Evolutionary conservation across 2,797 vertebrate genomes (phyloP), one percentile per base, ranked within the genome.

Genomic region (Microctenopoma lineatum): DNA sequence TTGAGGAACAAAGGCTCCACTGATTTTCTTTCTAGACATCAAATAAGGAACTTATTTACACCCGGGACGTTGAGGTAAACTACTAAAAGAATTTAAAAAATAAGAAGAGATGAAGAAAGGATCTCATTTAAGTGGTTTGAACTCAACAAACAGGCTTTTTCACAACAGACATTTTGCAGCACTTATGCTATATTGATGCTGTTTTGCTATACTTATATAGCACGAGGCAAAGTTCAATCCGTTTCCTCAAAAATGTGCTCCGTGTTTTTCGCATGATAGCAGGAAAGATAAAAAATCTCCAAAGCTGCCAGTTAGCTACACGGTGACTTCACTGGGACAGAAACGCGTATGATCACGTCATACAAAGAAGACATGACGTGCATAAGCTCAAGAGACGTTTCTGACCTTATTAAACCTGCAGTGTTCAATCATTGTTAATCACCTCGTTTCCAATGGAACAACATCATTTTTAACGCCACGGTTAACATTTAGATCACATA

Each of bases 1-100:
- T 32, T 0, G 4, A 64, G 25, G 14, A 63, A 50, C 41, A 69
- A 41, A 53, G 13, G 16, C 54, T 14, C 18, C 34, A 51, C 63
- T 60, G 66, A 38, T 75, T 51, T 73, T 36, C 11, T 59, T 39
- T 62, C 38, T 27, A 5, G 25, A 7, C 2, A 2, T 59, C 62
- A 71, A 68, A 73, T 77, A 57, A 47, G 36, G 18, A 41, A 67
- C 44, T 70, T 27, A 63, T 68, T 62, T 61, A 29, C 47, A 66
- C 48, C 38, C 16, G 12, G 14, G 29, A 68, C 59, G 64, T 21
- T 45, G 36, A 41, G 18, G 62, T 59, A 56, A 60, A 44, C 50
- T 78, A 46, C 50, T 36, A n/a, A 16, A 12, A 4, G 34, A 51
- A 44, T 15, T 21, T 13, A 52, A 26, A 44, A 70, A 51, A 45